Evolutionary conservation across 1,140 invertebrate genomes (phyloP).

Genomic region (Sitodiplosis mosellana): DNA sequence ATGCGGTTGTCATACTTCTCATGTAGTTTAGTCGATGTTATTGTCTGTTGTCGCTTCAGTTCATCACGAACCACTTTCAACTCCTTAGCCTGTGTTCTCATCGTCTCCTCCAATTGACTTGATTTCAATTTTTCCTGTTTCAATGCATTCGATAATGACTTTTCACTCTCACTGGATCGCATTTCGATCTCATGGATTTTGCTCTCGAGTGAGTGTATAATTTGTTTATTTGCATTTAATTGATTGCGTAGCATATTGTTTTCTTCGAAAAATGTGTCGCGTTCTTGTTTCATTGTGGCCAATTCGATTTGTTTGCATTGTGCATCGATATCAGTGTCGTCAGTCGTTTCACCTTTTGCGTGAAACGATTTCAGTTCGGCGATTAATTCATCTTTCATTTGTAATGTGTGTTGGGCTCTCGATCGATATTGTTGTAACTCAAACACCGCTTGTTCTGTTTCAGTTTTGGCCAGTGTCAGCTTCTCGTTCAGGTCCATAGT

Average conservation of each 20-base stretch:
- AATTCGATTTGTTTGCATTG: conserved; percentile 24
- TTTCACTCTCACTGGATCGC: neutral
- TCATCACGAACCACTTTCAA: conserved; percentile 19
- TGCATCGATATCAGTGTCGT: conserved; percentile 21
- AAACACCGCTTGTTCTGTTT: conserved; percentile 32
- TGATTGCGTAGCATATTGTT: conserved; percentile 10
- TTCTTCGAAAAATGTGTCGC: conserved; percentile 13
- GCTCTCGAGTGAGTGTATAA: conserved; percentile 5
- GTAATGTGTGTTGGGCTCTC: conserved; percentile 51
- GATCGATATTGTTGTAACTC: conserved; percentile 50
- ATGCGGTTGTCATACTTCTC: conserved; percentile 9
- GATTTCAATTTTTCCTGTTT: neutral
- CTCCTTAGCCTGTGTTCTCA: conserved; percentile 15
- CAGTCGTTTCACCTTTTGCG: conserved; percentile 20
- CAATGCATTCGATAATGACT: neutral
- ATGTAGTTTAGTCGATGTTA: conserved; percentile 15
- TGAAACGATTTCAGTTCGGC: conserved; percentile 29
- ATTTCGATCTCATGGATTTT: conserved; percentile 4
- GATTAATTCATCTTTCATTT: conserved; percentile 61
- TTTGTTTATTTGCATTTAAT: conserved; percentile 5
- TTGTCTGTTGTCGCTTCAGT: conserved; percentile 19
- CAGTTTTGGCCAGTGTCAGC: conserved; percentile 35
- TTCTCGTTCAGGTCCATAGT: conserved; percentile 26
- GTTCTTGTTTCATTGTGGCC: conserved; percentile 14
- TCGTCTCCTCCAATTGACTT: neutral